Base-by-base conservation (phyloP, 2,113 vertebrate species). In the Oreochromis aureus region DNA sequence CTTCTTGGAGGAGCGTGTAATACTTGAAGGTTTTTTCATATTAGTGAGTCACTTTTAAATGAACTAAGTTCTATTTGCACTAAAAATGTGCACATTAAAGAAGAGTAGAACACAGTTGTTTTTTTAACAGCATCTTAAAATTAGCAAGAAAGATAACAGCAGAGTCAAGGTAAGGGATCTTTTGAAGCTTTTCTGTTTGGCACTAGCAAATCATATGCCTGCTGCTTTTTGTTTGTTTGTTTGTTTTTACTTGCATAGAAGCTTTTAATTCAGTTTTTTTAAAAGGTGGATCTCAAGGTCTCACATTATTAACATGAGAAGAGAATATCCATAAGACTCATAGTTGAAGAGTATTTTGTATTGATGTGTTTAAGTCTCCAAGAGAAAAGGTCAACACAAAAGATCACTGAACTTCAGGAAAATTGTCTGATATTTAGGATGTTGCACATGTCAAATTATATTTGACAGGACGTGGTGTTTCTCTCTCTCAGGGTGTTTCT, bases 301-400 rank as follows among this genome's bases (percentile, higher is more conserved):
- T 9, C 41, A 10, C n/a, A 2, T 55, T 59, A 12, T 73, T 16
- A 48, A 63, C 27, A 12, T 39, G 30, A 87, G 48, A 46, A 9
- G 13, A 73, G 82, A 48, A 82, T 78, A 78, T 56, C 69, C 3
- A 0, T 39, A 19, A 39, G 32, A 9, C 78, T 85, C 18, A 4
- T 7, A 24, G 66, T 69, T 76, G 6, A 27, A 22, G 8, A 7
- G 16, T 22, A 61, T 51, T 83, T 61, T 71, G 34, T 59, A 51
- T 30, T 24, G 83, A 81, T 15, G 55, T 46, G 58, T 24, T 81
- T 24, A 27, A 32, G 7, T 6, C 48, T 83, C 13, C 30, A 59
- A 82, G 58, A 16, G 80, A 88, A 22, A 92, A 90, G 89, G 78
- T 92, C 86, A 85, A 36, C 10, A 46, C 27, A 54, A 66, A 71